A percentile compares a stretch with the other conserved stretches of the same genome.
Conservation (phyloP, 2,797 vertebrate species). For the Tamandua tetradactyla region DNA sequence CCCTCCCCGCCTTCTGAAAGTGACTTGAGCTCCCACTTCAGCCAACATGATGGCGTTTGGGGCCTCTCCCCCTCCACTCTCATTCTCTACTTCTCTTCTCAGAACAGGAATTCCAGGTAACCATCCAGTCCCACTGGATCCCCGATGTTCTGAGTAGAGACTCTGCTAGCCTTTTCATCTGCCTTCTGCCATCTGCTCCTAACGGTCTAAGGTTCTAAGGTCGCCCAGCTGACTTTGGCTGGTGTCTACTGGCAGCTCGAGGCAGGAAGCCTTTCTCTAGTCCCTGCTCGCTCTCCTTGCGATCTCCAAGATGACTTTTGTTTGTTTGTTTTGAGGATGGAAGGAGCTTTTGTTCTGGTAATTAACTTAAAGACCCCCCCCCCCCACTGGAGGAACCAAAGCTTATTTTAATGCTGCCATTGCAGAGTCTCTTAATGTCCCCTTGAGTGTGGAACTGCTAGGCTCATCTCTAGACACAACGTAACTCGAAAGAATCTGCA, state of each 20-base stretch:
- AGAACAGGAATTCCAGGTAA: background rate
- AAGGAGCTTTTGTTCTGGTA: background rate
- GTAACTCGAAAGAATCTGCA: background rate
- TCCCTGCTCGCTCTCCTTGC: background rate
- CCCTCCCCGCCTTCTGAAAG: background rate
- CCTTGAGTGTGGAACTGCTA: background rate
- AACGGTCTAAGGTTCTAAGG: background rate
- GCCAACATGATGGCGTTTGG: constrained; percentile 19
- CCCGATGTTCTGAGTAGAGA: constrained; percentile 32
- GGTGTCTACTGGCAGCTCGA: background rate
- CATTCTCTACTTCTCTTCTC: background rate
- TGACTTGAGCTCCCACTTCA: constrained; percentile 63
- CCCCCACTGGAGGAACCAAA: background rate
- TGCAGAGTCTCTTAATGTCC: background rate
- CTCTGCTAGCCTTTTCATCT: background rate
- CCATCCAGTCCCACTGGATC: background rate
- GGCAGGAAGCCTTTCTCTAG: background rate
- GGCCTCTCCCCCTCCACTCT: background rate
- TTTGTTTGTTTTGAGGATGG: background rate
- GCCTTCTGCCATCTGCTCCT: constrained; percentile 29
- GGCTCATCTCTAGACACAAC: background rate
- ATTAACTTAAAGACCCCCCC: constrained; percentile 48
- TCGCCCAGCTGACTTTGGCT: background rate
- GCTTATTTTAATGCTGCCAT: background rate
- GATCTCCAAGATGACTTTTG: background rate